phyloP scores from a whole-genome alignment of 2,888 invertebrate species.

The Dilophus febrilis region DNA sequence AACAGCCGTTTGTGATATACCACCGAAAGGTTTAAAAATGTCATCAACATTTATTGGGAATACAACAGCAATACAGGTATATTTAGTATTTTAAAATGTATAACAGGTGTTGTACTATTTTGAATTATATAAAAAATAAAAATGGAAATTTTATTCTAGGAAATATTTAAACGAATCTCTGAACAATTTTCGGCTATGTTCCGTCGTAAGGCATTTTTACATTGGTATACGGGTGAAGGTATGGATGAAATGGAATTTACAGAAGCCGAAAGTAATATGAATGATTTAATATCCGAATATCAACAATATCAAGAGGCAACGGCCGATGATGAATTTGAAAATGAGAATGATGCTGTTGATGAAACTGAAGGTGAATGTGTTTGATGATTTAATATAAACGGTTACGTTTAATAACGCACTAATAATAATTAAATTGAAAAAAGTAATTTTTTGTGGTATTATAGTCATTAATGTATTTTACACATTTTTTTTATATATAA shows the following conservation, averaged over 20 bases:
- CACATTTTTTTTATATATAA: too few species aligned
- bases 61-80: constrained; percentile 48
- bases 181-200: constrained; percentile 67
- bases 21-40: constrained; percentile 60
- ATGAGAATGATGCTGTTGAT: constrained; percentile 58
- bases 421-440: too few species aligned
- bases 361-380: constrained; percentile 36
- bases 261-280: too few species aligned
- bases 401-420: too few species aligned
- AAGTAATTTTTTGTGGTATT: too few species aligned
- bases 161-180: constrained; percentile 53
- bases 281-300: constrained; percentile 77
- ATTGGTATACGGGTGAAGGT: too few species aligned
- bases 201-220: constrained; percentile 55
- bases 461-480: too few species aligned
- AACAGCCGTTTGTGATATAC: constrained; percentile 65
- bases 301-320: constrained; percentile 88
- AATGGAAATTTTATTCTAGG: constrained; percentile 20
- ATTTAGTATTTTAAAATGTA: too few species aligned
- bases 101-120: background rate
- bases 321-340: constrained; percentile 73
- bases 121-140: too few species aligned
- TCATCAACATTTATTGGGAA: constrained; percentile 64
- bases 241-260: too few species aligned
- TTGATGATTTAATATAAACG: too few species aligned